These are phyloP conservation scores for Hydropotes inermis DNA, from an alignment of 2,113 vertebrate species.

Conservation along the genomic window DNA sequence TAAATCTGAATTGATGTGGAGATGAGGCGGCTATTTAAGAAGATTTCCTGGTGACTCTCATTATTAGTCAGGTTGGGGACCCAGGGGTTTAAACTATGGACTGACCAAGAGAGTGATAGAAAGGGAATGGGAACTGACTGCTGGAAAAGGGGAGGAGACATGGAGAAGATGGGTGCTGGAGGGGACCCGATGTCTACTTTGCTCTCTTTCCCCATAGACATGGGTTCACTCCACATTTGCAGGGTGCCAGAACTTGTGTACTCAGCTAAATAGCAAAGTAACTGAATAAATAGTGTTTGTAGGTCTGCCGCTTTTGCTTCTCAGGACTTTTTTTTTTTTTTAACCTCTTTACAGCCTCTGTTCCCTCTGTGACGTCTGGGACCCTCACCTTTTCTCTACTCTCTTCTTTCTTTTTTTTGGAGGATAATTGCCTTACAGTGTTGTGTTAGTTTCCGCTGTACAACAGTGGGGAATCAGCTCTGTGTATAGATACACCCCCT, in stretches of 20 bases:
- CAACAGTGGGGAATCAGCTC: background rate
- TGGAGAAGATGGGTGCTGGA: background rate
- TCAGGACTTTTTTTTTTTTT: background rate
- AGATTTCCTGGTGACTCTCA: background rate
- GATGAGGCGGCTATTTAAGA: background rate
- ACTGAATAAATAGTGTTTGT: background rate
- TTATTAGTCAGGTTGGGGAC: background rate
- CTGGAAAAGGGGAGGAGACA: background rate
- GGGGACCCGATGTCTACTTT: background rate
- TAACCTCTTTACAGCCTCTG: background rate
- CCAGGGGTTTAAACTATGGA: background rate
- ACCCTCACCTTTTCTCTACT: background rate
- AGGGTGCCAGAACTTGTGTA: background rate
- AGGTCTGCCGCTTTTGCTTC: background rate
- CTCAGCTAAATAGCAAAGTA: slow-evolving; percentile 11
- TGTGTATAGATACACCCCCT: background rate
- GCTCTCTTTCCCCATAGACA: background rate
- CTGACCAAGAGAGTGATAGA: background rate
- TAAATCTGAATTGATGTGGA: background rate
- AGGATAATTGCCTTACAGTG: background rate
- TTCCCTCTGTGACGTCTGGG: background rate
- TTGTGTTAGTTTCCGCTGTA: background rate
- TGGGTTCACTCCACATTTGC: background rate
- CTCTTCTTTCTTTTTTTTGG: background rate
- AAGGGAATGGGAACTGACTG: background rate